Base-by-base conservation (phyloP, 2,888 invertebrate genomes). In the Orgyia antiqua region DNA sequence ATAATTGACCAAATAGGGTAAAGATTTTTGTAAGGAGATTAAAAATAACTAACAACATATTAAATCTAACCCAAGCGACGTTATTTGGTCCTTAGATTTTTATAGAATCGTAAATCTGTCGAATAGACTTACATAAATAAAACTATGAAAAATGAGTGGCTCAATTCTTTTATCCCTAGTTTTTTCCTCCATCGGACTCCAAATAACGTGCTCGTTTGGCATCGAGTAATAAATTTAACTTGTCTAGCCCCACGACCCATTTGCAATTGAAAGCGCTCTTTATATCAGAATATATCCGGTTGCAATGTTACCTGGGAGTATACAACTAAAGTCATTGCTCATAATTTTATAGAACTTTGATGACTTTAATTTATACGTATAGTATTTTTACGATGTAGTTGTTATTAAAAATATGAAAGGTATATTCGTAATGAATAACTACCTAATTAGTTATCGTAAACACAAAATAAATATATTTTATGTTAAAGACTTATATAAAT, bases 191-290 rank as follows among this genome's bases (percentile, higher is more conserved):
- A 71, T 67, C 49, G 66, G 63, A 66, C 49, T 70, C 65, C 68
- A 71, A 76, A 78, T 78, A 76, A 73, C 68, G 68, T 62, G 65
- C 63, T 68, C 68, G 68, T 72, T 74, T 74, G 68, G 62, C 67
- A 68, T 65, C 62, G 63, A 62, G 66, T 72, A 67, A 72, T 82
- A 82, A 80, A 82, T 76, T 68, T 56, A 58, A 51, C 58, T 67
- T 66, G 65, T 66, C 69, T 68, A 61, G 63, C 61, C 71, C 63
- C 67, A 62, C 70, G 68, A 68, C 68, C 76, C 74, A 80, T 80
- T 82, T 79, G 80, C 78, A 79, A 79, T 80, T 82, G 82, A 80
- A 82, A 79, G 74, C 74, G 70, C 70, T 75, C 70, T 76, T 79
- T 79, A 76, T 69, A 73, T 69, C 73, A 64, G 74, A 69, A 74